A percentile compares a stretch with the other conserved stretches of the same genome.
These are phyloP conservation scores for Ptyas mucosa DNA, from an alignment of 2,113 vertebrate species.

Conservation along the genomic window DNA sequence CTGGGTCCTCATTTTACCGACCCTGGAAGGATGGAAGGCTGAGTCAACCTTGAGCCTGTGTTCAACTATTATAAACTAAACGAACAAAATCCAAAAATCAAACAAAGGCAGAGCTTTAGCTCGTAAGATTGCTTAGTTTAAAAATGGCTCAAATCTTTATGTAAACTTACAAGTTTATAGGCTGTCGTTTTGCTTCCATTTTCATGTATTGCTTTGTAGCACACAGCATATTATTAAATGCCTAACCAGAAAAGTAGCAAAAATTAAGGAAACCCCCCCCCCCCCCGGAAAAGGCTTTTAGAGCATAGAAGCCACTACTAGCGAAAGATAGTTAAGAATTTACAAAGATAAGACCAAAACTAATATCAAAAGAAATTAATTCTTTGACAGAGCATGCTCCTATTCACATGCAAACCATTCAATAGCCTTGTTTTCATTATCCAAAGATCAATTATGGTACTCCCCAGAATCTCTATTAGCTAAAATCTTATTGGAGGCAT, in stretches of 20 bases:
- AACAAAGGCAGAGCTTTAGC: constrained; percentile 12
- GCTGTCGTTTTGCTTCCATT: constrained; percentile 13
- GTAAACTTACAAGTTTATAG: constrained; percentile 36
- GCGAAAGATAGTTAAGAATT: constrained; percentile 46
- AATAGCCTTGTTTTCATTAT: constrained; percentile 50
- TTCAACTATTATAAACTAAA: not conserved
- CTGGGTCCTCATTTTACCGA: too few species aligned
- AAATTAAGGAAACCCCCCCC: too few species aligned
- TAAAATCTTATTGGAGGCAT: constrained; percentile 32
- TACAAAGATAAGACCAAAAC: constrained; percentile 44
- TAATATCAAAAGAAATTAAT: constrained; percentile 46
- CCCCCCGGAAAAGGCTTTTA: constrained; percentile 19
- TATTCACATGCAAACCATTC: constrained; percentile 73
- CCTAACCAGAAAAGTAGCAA: not conserved
- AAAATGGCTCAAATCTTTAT: constrained; percentile 28
- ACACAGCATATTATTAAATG: not conserved
- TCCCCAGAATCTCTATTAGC: not conserved
- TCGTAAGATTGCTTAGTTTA: constrained; percentile 14
- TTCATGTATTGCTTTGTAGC: constrained; percentile 5
- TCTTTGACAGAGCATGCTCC: constrained; percentile 82
- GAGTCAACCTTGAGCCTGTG: too few species aligned
- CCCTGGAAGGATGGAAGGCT: too few species aligned
- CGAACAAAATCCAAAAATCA: constrained; percentile 6
- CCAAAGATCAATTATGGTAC: constrained; percentile 43
- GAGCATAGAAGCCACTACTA: constrained; percentile 37